Evolutionary conservation across 2,113 vertebrate species (phyloP).

Genomic region (Sylvietta virens): DNA sequence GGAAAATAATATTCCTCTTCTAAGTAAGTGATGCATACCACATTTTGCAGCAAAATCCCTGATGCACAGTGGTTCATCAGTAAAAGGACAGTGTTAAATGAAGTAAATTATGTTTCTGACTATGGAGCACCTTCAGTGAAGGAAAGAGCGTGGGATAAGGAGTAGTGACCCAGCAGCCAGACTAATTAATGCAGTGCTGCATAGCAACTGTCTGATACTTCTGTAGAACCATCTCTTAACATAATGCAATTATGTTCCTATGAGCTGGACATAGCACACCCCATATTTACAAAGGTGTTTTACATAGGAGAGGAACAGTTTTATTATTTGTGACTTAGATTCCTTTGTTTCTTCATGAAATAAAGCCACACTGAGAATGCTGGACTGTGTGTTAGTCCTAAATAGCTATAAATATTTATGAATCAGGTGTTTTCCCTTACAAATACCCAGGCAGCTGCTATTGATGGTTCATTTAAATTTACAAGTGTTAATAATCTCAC

Average conservation of each 20-base stretch:
- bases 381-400: background rate
- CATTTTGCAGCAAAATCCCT: background rate
- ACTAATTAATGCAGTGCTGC: background rate
- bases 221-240: background rate
- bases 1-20: background rate
- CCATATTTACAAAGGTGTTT: background rate
- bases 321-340: background rate
- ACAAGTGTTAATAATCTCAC: background rate
- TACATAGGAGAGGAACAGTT: background rate
- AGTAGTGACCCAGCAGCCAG: background rate
- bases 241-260: background rate
- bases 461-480: background rate
- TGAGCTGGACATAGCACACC: background rate
- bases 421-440: background rate
- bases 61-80: background rate
- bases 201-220: background rate
- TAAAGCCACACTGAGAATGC: background rate
- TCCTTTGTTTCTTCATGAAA: background rate
- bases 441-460: background rate
- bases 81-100: background rate
- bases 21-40: background rate
- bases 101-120: background rate
- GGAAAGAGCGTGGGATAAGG: fast-evolving
- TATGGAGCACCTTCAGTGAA: fast-evolving
- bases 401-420: background rate